phyloP scores from a whole-genome alignment of 2,797 vertebrate genomes.

The Antrozous pallidus region DNA sequence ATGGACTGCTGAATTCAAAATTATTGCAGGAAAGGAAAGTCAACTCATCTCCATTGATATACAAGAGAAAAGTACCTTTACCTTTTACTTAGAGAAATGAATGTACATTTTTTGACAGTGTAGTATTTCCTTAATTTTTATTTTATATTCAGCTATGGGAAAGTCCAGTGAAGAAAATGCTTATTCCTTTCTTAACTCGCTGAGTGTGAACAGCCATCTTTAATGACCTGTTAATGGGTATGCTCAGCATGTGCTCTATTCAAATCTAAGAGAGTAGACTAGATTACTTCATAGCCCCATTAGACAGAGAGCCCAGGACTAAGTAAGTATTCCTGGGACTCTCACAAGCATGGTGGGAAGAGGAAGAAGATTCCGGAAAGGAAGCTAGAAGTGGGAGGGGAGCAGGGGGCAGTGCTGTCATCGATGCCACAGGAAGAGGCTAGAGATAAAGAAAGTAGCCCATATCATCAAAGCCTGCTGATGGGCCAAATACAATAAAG shows the following conservation, averaged over 20 bases:
- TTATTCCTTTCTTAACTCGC: background rate
- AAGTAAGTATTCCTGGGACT: background rate
- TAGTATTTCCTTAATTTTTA: background rate
- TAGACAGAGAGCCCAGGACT: background rate
- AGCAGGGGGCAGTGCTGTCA: fast-evolving
- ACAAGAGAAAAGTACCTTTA: background rate
- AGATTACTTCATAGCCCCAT: background rate
- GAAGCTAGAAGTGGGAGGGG: background rate
- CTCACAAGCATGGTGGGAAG: fast-evolving
- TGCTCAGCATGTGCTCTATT: no score
- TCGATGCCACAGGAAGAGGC: background rate
- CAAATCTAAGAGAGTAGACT: background rate
- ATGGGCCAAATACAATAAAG: background rate
- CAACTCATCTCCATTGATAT: background rate
- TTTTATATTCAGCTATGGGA: background rate
- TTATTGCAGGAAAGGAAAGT: background rate
- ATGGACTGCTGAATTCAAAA: background rate
- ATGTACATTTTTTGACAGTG: background rate
- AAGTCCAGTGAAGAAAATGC: background rate
- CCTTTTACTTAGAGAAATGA: background rate
- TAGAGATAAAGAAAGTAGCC: background rate
- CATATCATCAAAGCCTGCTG: background rate
- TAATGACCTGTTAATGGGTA: background rate
- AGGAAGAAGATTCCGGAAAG: background rate
- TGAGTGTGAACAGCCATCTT: background rate